Conservation (phyloP, 2,888 invertebrate genomes). For the Amblyjoppa proteus region DNA sequence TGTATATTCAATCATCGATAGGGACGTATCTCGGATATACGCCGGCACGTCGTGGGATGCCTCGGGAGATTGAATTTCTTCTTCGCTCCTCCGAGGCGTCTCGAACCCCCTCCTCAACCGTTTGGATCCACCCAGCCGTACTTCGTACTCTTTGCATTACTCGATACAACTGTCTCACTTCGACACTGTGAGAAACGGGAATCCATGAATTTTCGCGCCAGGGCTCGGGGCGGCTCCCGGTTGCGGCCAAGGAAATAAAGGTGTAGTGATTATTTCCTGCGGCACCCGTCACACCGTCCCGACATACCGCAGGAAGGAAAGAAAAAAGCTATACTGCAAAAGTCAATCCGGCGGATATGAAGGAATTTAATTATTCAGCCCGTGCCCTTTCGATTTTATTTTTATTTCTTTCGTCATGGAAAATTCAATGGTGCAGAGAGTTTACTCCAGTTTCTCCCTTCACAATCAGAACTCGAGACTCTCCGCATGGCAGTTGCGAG, state of each 20-base stretch:
- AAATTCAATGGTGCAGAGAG: conserved; percentile 2
- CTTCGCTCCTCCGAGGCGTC: conserved; percentile 45
- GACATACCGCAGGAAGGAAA: not conserved
- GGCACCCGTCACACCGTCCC: not conserved
- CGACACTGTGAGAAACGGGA: conserved; percentile 31
- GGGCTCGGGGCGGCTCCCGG: not conserved
- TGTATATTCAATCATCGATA: conserved; percentile 69
- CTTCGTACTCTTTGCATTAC: conserved; percentile 52
- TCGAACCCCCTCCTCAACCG: conserved; percentile 25
- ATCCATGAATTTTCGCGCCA: not conserved
- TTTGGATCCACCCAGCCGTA: conserved; percentile 42
- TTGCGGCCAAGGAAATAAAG: conserved; percentile 20
- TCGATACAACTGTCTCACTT: conserved; percentile 17
- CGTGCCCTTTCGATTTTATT: not conserved
- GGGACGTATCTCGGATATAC: conserved; percentile 58
- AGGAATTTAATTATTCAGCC: conserved; percentile 53
- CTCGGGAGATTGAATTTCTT: conserved; percentile 68
- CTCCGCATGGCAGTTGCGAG: not conserved
- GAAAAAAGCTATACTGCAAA: not conserved
- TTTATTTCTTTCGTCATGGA: not conserved
- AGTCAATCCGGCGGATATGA: conserved; percentile 49
- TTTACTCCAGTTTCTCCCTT: conserved; percentile 18
- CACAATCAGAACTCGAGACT: conserved; percentile 38
- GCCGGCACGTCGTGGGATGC: conserved; percentile 58
- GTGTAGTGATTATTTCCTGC: not conserved